phyloP scores from a whole-genome alignment of 2,888 invertebrate species.

The Leucophenga maculata region DNA sequence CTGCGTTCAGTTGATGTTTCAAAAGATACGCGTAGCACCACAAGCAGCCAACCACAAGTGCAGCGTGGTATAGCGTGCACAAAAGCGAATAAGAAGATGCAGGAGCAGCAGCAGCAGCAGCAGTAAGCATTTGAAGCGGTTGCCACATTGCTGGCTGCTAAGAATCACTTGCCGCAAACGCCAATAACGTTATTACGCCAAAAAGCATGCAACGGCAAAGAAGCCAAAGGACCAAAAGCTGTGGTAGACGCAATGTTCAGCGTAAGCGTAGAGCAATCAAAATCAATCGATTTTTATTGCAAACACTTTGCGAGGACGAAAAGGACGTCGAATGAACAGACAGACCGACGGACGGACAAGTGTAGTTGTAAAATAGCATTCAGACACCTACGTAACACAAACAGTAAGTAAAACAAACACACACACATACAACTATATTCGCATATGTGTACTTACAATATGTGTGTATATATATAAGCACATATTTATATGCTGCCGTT shows the following conservation, averaged over 20 bases:
- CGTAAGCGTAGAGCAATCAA: conserved; percentile 5
- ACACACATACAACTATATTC: background rate
- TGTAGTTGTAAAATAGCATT: conserved; percentile 21
- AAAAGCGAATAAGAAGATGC: no score
- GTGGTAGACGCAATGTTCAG: background rate
- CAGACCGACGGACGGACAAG: background rate
- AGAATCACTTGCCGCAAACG: conserved; percentile 18
- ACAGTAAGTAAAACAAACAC: conserved; percentile 7
- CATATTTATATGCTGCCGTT: background rate
- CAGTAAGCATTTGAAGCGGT: background rate
- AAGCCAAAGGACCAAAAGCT: background rate
- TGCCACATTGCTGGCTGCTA: background rate
- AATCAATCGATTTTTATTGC: conserved; percentile 24
- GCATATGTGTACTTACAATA: background rate
- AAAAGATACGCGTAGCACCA: background rate
- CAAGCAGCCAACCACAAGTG: background rate
- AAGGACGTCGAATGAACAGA: background rate
- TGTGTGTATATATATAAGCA: background rate
- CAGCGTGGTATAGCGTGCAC: no score
- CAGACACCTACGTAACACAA: conserved; percentile 20
- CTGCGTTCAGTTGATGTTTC: background rate
- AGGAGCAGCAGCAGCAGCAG: background rate
- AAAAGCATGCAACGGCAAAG: background rate
- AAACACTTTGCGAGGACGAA: conserved; percentile 9
- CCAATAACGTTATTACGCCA: conserved; percentile 15